These are phyloP conservation scores for Scaptomyza graminum DNA, from an alignment of 1,140 invertebrate genomes.

Conservation along the genomic window DNA sequence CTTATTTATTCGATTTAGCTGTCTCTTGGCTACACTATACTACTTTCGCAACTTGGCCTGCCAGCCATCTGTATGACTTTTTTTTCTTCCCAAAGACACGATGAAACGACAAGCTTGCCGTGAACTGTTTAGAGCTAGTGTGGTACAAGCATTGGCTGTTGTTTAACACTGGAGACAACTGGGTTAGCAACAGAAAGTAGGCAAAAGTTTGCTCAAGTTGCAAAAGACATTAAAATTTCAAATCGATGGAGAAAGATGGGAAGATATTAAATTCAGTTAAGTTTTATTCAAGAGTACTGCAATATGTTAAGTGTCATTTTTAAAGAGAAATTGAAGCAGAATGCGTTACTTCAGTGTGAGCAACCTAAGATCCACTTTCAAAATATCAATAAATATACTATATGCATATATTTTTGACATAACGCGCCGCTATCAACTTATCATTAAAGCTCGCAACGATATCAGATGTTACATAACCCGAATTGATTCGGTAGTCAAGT, in stretches of 20 bases:
- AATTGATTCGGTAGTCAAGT: not conserved
- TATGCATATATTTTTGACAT: no score
- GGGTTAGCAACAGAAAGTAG: not conserved
- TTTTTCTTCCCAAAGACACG: slow-evolving; percentile 40
- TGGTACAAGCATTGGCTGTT: slow-evolving; percentile 8
- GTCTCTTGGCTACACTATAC: not conserved
- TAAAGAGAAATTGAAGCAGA: no score
- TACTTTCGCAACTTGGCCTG: not conserved
- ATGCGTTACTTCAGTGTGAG: no score
- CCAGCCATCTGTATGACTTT: slow-evolving; percentile 32
- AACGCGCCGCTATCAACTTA: no score
- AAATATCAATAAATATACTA: no score
- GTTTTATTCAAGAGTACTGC: no score
- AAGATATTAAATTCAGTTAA: no score
- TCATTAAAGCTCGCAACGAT: slow-evolving; percentile 24
- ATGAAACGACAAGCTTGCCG: slow-evolving; percentile 35
- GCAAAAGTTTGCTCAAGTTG: not conserved
- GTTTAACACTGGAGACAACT: slow-evolving; percentile 26
- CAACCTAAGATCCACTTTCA: no score
- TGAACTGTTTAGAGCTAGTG: slow-evolving; percentile 39
- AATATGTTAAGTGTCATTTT: no score
- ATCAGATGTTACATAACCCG: slow-evolving; percentile 38
- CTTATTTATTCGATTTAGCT: not conserved
- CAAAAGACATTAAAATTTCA: not conserved
- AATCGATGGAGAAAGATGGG: no score